phyloP scores from a whole-genome alignment of 2,797 vertebrate species.

The Tamandua tetradactyla region DNA sequence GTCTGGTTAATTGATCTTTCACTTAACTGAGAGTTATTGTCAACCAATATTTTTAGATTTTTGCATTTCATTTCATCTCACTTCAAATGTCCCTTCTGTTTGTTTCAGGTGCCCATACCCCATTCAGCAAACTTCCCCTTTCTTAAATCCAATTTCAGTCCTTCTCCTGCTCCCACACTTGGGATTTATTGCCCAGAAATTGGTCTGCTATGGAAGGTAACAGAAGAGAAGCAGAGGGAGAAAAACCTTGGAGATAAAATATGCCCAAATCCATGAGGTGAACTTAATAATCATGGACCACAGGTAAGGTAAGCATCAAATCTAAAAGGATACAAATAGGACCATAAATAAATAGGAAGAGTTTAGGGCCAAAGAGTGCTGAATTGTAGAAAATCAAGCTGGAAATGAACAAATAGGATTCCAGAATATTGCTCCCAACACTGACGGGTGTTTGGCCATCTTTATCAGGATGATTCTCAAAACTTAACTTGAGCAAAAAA shows the following conservation, averaged over 20 bases:
- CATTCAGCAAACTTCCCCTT: neutral
- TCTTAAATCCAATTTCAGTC: neutral
- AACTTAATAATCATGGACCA: neutral
- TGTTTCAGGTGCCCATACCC: constrained; percentile 35
- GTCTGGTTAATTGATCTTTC: constrained; percentile 75
- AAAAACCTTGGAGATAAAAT: neutral
- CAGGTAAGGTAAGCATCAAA: neutral
- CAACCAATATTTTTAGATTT: constrained; percentile 63
- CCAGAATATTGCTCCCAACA: constrained; percentile 1
- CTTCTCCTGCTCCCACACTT: neutral
- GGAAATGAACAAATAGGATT: neutral
- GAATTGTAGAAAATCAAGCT: neutral
- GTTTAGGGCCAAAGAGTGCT: constrained; percentile 10
- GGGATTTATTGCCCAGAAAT: neutral
- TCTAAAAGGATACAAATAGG: neutral
- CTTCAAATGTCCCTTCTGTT: constrained; percentile 46
- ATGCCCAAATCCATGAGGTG: neutral
- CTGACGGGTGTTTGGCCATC: neutral
- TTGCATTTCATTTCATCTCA: constrained; percentile 61
- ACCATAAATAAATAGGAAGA: neutral
- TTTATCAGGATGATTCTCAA: neutral
- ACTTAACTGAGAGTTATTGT: constrained; percentile 68
- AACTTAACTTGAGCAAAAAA: neutral
- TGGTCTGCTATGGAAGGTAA: neutral
- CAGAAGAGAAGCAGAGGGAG: neutral